Evolutionary conservation across 1,140 invertebrate species (phyloP).

Genomic region (Drosophila virilis): DNA sequence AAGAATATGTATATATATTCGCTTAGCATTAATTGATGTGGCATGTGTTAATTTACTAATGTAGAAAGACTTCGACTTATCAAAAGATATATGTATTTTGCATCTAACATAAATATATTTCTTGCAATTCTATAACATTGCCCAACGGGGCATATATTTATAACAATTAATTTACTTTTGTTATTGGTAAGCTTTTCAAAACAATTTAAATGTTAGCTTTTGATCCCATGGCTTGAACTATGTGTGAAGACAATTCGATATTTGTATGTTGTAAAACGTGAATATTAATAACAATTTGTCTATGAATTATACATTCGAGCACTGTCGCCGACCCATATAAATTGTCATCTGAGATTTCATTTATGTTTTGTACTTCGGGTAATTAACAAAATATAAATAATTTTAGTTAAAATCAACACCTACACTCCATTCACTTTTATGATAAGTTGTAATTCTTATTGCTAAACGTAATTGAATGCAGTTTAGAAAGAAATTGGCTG

Average conservation of each 20-base stretch:
- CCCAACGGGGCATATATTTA: slow-evolving; percentile 20
- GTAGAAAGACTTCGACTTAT: slow-evolving; percentile 27
- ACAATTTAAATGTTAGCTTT: slow-evolving; percentile 24
- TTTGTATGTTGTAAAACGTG: slow-evolving; percentile 1
- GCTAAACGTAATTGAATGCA: slow-evolving; percentile 12
- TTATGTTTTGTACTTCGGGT: slow-evolving; percentile 23
- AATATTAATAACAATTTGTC: not conserved
- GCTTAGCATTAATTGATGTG: slow-evolving; percentile 3
- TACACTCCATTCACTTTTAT: not conserved
- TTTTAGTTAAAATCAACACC: slow-evolving; percentile 5
- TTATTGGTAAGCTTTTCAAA: slow-evolving; percentile 26
- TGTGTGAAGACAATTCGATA: slow-evolving; percentile 20
- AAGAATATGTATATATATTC: slow-evolving; percentile 1
- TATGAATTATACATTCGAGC: slow-evolving; percentile 6
- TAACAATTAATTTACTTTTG: slow-evolving; percentile 19
- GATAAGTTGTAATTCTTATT: slow-evolving; percentile 1
- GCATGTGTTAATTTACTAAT: slow-evolving; percentile 6
- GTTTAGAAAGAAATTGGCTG: slow-evolving; percentile 5
- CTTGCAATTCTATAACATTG: slow-evolving; percentile 20
- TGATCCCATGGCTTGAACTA: slow-evolving; percentile 28
- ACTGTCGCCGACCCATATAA: not conserved
- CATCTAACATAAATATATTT: slow-evolving; percentile 25
- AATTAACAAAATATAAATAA: slow-evolving; percentile 3
- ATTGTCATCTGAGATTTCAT: slow-evolving; percentile 6
- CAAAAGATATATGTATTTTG: slow-evolving; percentile 26